Base-by-base conservation (phyloP, 2,113 vertebrate species). In the Athene cunicularia region DNA sequence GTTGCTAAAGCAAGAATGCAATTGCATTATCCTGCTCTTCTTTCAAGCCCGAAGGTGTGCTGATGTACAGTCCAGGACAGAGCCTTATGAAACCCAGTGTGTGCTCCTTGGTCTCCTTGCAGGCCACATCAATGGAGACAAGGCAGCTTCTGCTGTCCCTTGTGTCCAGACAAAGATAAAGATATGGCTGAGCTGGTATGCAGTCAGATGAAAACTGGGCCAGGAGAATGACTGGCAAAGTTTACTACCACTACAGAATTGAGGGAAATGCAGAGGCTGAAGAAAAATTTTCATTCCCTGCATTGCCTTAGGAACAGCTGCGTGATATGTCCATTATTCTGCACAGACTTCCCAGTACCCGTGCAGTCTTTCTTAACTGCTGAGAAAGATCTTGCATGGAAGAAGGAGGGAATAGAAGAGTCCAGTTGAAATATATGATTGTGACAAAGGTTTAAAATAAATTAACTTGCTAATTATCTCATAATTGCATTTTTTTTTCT, bases 101-200 rank as follows among this genome's bases (percentile, higher is more conserved):
- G 30, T 30, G 9, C 39, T 90, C 47, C 80, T 18, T 32, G 28
- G 16, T 82, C 53, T 88, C 50, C 56, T 68, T 37, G 71, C 62
- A 90, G 49, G 28, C 6, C 74, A 30, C 0, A 0, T 16, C 0
- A 0, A 26, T 27, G 49, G 70, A 75, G 49, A 76, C 30, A 35
- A 90, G 80, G 52, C 49, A 90, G 52, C 45, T 58, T 8, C 76
- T 62, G 64, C 67, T 77, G 49, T 60, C 53, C 15, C 53, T 22
- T 47, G 30, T 56, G 66, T 17, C 49, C 74, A 63, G 35, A 28
- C 19, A 49, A 32, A n/a, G 49, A 35, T 11, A 73, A 60, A n/a
- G 49, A 23, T 11, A 52, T 0, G 0, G 27, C 45, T 94, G 80
- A 93, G 55, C 24, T 81, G 62, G 35, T 43, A 12, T 4, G 41